Evolutionary conservation across 2,113 vertebrate genomes (phyloP).

Genomic region (Reinhardtius hippoglossoides): DNA sequence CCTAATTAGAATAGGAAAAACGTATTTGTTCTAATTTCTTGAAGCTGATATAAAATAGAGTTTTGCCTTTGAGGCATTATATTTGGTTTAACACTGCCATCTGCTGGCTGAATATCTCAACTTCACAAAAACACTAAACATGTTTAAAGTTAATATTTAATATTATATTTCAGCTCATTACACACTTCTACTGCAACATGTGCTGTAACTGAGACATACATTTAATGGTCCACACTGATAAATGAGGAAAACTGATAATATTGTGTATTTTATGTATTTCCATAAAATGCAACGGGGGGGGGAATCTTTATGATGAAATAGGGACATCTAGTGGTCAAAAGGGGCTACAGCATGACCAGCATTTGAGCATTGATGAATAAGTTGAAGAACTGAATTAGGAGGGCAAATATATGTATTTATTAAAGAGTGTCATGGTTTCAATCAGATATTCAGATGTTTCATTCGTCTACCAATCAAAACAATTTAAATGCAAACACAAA

Average conservation of each 20-base stretch:
- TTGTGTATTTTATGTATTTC: neutral
- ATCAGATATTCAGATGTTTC: no score
- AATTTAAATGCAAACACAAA: no score
- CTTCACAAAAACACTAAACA: neutral
- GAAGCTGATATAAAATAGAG: neutral
- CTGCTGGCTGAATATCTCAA: slow-evolving; percentile 11
- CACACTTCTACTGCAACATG: neutral
- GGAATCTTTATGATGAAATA: neutral
- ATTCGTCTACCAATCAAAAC: no score
- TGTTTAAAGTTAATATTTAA: neutral
- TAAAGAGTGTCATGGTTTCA: no score
- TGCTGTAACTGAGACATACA: neutral
- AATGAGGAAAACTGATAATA: neutral
- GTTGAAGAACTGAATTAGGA: neutral
- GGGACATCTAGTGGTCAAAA: neutral
- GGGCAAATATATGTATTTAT: no score
- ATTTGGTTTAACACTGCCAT: slow-evolving; percentile 31
- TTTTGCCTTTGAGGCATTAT: rapidly evolving
- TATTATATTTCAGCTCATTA: neutral
- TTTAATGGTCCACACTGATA: rapidly evolving
- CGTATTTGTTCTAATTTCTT: neutral
- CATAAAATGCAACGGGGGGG: neutral
- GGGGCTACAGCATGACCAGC: neutral
- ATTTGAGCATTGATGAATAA: neutral
- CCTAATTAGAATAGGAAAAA: no score